These are phyloP conservation scores for Crotalus viridis DNA, from an alignment of 2,113 vertebrate genomes.

Conservation along the genomic window DNA sequence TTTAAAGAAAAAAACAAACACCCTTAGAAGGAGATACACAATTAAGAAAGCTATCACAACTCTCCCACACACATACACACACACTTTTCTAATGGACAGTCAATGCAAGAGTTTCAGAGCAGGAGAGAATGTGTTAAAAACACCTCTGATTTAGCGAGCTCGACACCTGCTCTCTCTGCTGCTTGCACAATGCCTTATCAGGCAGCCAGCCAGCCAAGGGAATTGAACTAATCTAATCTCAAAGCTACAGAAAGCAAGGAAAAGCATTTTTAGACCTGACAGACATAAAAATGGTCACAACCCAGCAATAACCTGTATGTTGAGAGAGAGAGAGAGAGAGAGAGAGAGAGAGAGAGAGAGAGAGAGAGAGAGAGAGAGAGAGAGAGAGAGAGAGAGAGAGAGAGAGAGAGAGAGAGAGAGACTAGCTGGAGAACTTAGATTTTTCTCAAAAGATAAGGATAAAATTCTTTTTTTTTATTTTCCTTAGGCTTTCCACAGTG, in stretches of 20 bases:
- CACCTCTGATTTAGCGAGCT: conserved; percentile 12
- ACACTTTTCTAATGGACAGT: not conserved
- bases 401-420: not conserved
- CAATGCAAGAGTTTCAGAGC: not conserved
- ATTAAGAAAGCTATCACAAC: conserved; percentile 2
- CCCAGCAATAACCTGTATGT: not conserved
- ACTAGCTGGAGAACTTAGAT: not conserved
- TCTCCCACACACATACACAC: not conserved
- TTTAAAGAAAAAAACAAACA: not conserved
- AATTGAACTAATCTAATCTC: conserved; percentile 37
- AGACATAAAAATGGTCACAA: conserved; percentile 23
- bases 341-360: too few species aligned
- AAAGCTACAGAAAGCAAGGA: conserved; percentile 34
- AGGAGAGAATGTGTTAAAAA: conserved; percentile 12
- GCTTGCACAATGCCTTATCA: conserved; percentile 33
- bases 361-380: too few species aligned
- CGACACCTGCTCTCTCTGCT: not conserved
- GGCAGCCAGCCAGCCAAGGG: not conserved
- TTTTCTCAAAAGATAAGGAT: conserved; percentile 17
- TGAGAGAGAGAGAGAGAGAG: not conserved
- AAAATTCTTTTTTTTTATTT: not conserved
- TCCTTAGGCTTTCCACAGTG: not conserved
- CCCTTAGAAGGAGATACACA: not conserved
- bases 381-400: not conserved
- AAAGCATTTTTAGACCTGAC: conserved; percentile 26